phyloP scores from a whole-genome alignment of 2,113 vertebrate genomes.

The Micromys minutus region DNA sequence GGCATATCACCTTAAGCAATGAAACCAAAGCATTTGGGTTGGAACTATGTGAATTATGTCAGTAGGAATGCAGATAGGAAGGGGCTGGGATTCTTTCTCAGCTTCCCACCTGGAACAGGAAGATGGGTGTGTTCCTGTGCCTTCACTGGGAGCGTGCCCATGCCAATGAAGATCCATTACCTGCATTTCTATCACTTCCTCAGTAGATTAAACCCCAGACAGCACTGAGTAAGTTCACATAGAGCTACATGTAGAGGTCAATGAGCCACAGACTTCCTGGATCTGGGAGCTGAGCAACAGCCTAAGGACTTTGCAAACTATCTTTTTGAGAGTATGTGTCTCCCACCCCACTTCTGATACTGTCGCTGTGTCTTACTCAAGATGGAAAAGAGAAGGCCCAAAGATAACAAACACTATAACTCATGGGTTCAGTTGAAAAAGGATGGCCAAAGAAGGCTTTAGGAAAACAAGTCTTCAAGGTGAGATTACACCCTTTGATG shows the following conservation, averaged over 20 bases:
- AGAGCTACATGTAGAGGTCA: not conserved
- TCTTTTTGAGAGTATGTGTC: no score
- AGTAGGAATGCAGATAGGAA: constrained; percentile 62
- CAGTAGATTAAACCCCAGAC: no score
- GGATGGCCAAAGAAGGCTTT: not conserved
- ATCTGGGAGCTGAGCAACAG: not conserved
- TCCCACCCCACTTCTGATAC: accelerated
- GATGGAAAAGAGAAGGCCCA: not conserved
- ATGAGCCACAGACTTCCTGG: not conserved
- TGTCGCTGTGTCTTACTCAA: not conserved
- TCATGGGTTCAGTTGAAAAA: not conserved
- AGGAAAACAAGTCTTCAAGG: not conserved
- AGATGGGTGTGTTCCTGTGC: not conserved
- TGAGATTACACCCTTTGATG: not conserved
- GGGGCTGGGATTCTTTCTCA: not conserved
- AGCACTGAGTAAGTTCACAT: not conserved
- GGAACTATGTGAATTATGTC: constrained; percentile 69
- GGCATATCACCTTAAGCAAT: constrained; percentile 77
- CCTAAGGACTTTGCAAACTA: not conserved
- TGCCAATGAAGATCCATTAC: not conserved
- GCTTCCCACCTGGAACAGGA: not conserved
- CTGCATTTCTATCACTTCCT: not conserved
- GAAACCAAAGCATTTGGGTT: constrained; percentile 76
- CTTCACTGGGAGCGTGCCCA: not conserved
- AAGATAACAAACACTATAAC: not conserved